phyloP scores from a whole-genome alignment of 2,888 invertebrate genomes.

The Pediacus dermestoides region DNA sequence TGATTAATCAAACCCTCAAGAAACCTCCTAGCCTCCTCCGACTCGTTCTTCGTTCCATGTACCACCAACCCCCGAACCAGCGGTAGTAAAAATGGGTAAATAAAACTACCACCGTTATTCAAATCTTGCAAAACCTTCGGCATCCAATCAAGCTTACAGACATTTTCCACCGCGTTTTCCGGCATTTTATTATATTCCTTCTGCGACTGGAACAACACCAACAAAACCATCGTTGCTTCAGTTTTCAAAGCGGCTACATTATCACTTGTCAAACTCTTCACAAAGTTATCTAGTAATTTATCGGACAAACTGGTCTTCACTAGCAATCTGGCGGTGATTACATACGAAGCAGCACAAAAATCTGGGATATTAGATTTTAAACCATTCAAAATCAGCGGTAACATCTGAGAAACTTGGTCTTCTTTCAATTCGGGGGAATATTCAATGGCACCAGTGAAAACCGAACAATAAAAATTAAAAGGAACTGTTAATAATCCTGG shows the following conservation, averaged over 20 bases:
- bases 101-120: constrained; percentile 55
- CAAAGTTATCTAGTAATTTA: constrained; percentile 57
- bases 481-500: constrained; percentile 64
- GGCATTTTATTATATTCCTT: constrained; percentile 48
- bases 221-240: constrained; percentile 63
- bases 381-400: constrained; percentile 70
- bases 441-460: constrained; percentile 68
- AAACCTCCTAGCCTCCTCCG: constrained; percentile 54
- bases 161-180: constrained; percentile 53
- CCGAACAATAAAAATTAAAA: constrained; percentile 77
- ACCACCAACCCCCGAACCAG: constrained; percentile 53
- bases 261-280: constrained; percentile 58
- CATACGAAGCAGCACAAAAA: constrained; percentile 69
- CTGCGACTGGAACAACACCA: constrained; percentile 70
- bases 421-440: constrained; percentile 53
- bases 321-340: constrained; percentile 68
- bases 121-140: constrained; percentile 53
- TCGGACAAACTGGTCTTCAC: constrained; percentile 59
- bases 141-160: constrained; percentile 52
- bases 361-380: constrained; percentile 65
- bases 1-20: constrained; percentile 58
- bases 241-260: constrained; percentile 53
- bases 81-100: constrained; percentile 54
- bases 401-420: constrained; percentile 62
- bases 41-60: constrained; percentile 42